Conservation (phyloP, 2,888 invertebrate genomes). For the Dryococelus australis region DNA sequence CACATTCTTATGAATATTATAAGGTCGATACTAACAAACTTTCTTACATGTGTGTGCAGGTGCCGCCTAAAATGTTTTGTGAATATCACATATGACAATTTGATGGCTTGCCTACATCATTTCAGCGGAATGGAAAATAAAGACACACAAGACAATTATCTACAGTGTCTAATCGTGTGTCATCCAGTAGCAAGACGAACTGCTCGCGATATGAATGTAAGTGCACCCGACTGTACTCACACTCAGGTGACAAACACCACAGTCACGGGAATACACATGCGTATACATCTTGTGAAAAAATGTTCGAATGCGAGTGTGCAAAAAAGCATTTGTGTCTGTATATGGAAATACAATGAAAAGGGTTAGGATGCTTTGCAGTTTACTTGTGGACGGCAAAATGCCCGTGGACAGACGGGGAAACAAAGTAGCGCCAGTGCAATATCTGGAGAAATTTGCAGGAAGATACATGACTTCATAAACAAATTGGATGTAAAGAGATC, state of each 20-base stretch:
- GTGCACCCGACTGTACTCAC: background rate
- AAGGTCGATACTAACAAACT: background rate
- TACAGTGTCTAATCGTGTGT: background rate
- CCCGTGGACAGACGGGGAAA: background rate
- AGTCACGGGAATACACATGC: background rate
- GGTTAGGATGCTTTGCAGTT: background rate
- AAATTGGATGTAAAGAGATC: background rate
- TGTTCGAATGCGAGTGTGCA: background rate
- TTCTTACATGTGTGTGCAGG: background rate
- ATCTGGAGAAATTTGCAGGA: background rate
- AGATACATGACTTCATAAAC: background rate
- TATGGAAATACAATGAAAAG: background rate
- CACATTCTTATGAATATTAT: background rate
- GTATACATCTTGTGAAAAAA: background rate
- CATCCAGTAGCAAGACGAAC: background rate
- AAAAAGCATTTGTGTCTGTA: background rate
- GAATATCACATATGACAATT: background rate
- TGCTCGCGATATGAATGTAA: background rate
- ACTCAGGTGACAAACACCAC: background rate
- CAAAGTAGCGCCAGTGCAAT: background rate
- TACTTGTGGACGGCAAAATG: background rate
- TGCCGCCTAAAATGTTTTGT: slow-evolving; percentile 6
- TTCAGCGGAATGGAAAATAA: background rate
- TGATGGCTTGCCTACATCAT: background rate
- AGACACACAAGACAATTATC: background rate